Conservation (phyloP, 1,140 invertebrate species). For the Sitodiplosis mosellana region DNA sequence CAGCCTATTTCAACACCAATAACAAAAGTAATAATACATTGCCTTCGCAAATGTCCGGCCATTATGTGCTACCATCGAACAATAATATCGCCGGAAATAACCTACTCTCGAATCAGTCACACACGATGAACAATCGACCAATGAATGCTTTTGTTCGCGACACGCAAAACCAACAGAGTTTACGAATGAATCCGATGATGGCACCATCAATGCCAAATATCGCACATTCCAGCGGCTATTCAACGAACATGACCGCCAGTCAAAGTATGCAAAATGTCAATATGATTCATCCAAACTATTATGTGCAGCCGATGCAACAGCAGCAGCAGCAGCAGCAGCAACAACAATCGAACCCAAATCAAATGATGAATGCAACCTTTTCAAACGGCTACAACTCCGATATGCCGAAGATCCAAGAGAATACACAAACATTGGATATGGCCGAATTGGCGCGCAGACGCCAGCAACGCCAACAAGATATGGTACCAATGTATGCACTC, state of each 20-base stretch:
- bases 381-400: slow-evolving; percentile 6
- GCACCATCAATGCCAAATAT: slow-evolving; percentile 26
- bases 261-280: slow-evolving; percentile 29
- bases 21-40: slow-evolving; percentile 11
- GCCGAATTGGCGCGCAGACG: slow-evolving; percentile 42
- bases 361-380: slow-evolving; percentile 1
- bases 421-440: slow-evolving; percentile 51
- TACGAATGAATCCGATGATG: slow-evolving; percentile 24
- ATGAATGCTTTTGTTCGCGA: slow-evolving; percentile 17
- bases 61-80: slow-evolving; percentile 1
- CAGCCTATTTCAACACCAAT: slow-evolving; percentile 24
- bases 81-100: slow-evolving; percentile 3
- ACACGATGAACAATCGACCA: slow-evolving; percentile 18
- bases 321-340: slow-evolving; percentile 12
- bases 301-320: slow-evolving; percentile 18
- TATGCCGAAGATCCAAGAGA: slow-evolving; percentile 28
- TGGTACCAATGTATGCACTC: slow-evolving; percentile 22
- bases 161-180: slow-evolving; percentile 12
- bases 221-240: slow-evolving; percentile 17
- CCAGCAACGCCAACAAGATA: slow-evolving; percentile 13
- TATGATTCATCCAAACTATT: slow-evolving; percentile 10
- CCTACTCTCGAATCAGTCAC: slow-evolving; percentile 6
- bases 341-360: slow-evolving; percentile 8
- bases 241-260: slow-evolving; percentile 16
- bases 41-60: slow-evolving; percentile 5